Conservation (phyloP, 1,140 invertebrate genomes). For the Lycorma delicatula region DNA sequence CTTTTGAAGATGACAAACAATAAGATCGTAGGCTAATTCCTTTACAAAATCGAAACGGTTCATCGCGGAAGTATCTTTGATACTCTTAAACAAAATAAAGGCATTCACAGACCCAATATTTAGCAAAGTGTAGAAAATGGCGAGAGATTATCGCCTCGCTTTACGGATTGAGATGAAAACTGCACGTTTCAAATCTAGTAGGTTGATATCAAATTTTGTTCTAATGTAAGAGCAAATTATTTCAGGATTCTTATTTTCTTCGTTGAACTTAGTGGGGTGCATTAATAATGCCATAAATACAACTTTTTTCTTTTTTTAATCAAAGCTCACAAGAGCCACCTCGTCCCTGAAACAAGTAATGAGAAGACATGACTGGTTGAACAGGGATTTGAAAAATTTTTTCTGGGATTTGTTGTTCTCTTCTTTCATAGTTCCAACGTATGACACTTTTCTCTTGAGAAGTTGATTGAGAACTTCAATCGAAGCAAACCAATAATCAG, state of each 20-base stretch:
- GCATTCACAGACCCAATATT: constrained; percentile 25
- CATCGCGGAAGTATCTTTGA: constrained; percentile 2
- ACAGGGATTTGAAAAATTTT: constrained; percentile 19
- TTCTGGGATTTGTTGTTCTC: constrained; percentile 39
- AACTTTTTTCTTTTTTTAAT: constrained; percentile 28
- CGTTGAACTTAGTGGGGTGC: constrained; percentile 25
- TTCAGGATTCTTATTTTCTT: constrained; percentile 28
- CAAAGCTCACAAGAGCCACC: constrained; percentile 27
- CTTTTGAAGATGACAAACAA: constrained; percentile 25
- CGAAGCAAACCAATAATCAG: constrained; percentile 38
- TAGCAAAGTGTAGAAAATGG: constrained; percentile 29
- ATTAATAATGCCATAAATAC: constrained; percentile 28
- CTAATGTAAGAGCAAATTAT: constrained; percentile 30
- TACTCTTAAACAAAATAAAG: constrained; percentile 12
- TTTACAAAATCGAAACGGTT: constrained; percentile 26
- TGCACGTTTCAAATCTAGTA: constrained; percentile 30
- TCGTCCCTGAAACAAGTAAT: constrained; percentile 18
- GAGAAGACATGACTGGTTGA: constrained; percentile 3
- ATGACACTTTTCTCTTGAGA: constrained; percentile 27
- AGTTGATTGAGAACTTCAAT: constrained; percentile 32
- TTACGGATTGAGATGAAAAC: constrained; percentile 23
- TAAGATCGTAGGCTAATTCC: constrained; percentile 17
- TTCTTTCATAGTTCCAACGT: constrained; percentile 40
- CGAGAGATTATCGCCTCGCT: constrained; percentile 32
- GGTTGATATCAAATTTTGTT: constrained; percentile 33